phyloP scores from a whole-genome alignment of 2,797 vertebrate genomes.

The Sebastolobus alascanus region DNA sequence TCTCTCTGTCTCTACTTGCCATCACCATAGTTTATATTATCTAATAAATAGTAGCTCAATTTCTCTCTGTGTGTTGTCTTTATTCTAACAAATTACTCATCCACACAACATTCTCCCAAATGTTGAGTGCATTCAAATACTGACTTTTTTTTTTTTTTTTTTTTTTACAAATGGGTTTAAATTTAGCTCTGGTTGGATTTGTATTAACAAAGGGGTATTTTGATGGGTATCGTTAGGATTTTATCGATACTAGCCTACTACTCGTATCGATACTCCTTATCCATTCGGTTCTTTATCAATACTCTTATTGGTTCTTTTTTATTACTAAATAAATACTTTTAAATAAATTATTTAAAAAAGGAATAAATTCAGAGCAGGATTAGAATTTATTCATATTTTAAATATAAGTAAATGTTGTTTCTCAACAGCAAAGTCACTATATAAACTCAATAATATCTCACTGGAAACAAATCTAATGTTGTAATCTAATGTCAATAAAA shows the following conservation, averaged over 20 bases:
- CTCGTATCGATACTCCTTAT: not conserved
- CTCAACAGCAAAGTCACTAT: too few species aligned
- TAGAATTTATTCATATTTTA: too few species aligned
- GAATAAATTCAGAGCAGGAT: too few species aligned
- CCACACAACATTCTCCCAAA: not conserved
- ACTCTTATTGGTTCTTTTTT: too few species aligned
- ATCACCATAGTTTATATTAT: slow-evolving; percentile 51
- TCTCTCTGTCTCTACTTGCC: slow-evolving; percentile 44
- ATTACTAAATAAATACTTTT: too few species aligned
- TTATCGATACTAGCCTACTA: not conserved
- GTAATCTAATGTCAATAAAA: not conserved
- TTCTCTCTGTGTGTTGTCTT: slow-evolving; percentile 4
- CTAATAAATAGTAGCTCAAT: slow-evolving; percentile 25
- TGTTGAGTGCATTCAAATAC: not conserved
- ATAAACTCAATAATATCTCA: too few species aligned
- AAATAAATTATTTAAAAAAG: too few species aligned
- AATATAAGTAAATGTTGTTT: too few species aligned
- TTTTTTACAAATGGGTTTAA: not conserved
- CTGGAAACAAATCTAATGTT: too few species aligned
- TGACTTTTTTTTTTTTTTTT: not conserved
- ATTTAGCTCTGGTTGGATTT: not conserved
- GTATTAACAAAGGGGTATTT: not conserved
- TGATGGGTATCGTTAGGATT: not conserved
- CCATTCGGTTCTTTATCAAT: too few species aligned
- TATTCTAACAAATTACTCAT: slow-evolving; percentile 12